A percentile compares a stretch with the other conserved stretches of the same genome.
These are phyloP conservation scores for Sebastes fasciatus DNA, from an alignment of 2,113 vertebrate species.

Conservation along the genomic window DNA sequence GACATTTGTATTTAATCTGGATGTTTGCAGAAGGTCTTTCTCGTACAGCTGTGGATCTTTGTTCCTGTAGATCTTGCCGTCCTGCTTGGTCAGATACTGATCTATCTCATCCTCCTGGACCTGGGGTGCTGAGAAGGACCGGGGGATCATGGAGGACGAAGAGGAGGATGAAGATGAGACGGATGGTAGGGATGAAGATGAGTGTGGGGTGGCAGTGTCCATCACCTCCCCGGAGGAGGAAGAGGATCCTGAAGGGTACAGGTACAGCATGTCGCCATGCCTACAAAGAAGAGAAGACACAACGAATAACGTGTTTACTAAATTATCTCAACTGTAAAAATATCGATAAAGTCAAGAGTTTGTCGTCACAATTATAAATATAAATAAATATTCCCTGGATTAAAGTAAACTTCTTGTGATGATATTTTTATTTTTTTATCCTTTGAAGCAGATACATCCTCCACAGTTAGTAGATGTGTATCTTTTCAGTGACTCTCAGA, in stretches of 20 bases:
- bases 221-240: constrained; percentile 92
- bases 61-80: constrained; percentile 97
- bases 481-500: background rate
- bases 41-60: constrained; percentile 95
- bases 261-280: constrained; percentile 96
- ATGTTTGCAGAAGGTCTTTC: background rate
- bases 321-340: no score
- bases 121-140: constrained; percentile 84
- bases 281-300: constrained; percentile 73
- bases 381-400: no score
- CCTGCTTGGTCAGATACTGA: constrained; percentile 94
- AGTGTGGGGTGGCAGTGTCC: constrained; percentile 89
- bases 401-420: no score
- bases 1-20: background rate
- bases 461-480: background rate
- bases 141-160: constrained; percentile 74
- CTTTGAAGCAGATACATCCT: background rate
- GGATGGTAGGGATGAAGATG: constrained; percentile 74
- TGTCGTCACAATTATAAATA: no score
- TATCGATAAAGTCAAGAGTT: no score
- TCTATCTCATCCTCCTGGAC: constrained; percentile 96
- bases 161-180: constrained; percentile 70
- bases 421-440: background rate
- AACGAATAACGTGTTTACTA: no score
- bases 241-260: constrained; percentile 88